phyloP scores from a whole-genome alignment of 1,140 invertebrate genomes.

The Bemisia tabaci region DNA sequence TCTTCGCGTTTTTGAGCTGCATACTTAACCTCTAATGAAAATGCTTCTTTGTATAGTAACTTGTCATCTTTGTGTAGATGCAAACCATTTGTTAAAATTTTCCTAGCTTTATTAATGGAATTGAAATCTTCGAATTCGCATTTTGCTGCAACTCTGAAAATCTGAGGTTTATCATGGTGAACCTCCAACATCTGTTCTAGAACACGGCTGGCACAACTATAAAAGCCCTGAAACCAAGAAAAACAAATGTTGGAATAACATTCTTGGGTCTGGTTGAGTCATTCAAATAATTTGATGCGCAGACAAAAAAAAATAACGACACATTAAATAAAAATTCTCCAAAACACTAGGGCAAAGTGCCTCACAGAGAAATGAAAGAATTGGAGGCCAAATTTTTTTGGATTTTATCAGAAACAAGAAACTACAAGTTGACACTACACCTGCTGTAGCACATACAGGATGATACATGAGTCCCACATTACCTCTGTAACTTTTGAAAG shows the following conservation, averaged over 20 bases:
- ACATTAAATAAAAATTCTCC: no score
- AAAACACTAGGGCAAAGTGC: no score
- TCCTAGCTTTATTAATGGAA: slow-evolving; percentile 46
- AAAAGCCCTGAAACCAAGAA: slow-evolving; percentile 29
- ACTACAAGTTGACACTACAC: no score
- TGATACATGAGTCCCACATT: no score
- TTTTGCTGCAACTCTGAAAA: slow-evolving; percentile 55
- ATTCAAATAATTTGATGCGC: no score
- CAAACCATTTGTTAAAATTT: slow-evolving; percentile 48
- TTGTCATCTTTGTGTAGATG: slow-evolving; percentile 47
- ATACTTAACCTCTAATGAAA: slow-evolving; percentile 28
- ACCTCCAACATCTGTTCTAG: slow-evolving; percentile 43
- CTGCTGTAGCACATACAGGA: no score
- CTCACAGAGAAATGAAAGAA: no score
- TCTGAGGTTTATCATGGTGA: slow-evolving; percentile 53
- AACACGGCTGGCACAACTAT: slow-evolving; percentile 33
- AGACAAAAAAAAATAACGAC: no score
- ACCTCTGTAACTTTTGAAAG: no score
- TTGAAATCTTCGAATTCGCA: slow-evolving; percentile 57
- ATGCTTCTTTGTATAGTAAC: slow-evolving; percentile 41
- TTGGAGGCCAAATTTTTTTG: no score
- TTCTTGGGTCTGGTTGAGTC: not conserved
- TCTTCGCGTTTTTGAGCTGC: slow-evolving; percentile 15
- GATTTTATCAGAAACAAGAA: no score
- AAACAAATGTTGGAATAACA: slow-evolving; percentile 6